These are phyloP conservation scores for Andrena chrysosceles DNA, from an alignment of 2,888 invertebrate genomes.

Conservation along the genomic window DNA sequence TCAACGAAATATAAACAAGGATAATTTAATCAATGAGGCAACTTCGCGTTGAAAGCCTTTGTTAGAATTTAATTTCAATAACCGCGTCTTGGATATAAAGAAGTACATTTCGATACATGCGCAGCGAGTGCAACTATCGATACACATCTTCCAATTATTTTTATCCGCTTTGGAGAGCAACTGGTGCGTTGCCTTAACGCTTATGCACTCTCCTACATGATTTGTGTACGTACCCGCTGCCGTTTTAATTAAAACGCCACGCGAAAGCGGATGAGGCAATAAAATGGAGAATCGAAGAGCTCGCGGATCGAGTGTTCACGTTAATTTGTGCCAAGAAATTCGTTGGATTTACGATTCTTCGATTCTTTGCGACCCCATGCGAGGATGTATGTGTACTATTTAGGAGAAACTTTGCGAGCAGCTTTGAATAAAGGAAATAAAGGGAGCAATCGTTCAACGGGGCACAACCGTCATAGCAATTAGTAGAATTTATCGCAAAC, in stretches of 20 bases:
- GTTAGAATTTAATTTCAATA: not conserved
- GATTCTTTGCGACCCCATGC: not conserved
- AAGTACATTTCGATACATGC: not conserved
- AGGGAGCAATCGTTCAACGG: not conserved
- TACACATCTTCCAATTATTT: conserved; percentile 5
- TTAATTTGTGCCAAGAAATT: not conserved
- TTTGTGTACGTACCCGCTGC: conserved; percentile 12
- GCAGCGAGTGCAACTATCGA: not conserved
- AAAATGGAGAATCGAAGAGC: not conserved
- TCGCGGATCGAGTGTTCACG: too few relatives aligned
- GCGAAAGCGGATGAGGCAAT: conserved; percentile 26
- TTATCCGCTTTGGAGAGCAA: conserved; percentile 2
- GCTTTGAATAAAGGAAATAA: not conserved
- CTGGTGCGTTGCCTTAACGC: not conserved
- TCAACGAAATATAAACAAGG: not conserved
- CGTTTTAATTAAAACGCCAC: conserved; percentile 29
- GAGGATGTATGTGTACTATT: conserved; percentile 12
- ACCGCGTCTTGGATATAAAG: not conserved
- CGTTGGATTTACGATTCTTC: not conserved
- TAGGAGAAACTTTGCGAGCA: not conserved
- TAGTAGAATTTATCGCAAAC: conserved; percentile 46
- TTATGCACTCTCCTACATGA: not conserved
- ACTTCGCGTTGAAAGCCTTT: not conserved
- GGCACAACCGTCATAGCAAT: conserved; percentile 17
- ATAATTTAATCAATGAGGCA: not conserved